Evolutionary conservation across 2,888 invertebrate genomes (phyloP).

Genomic region (Heliothis peltigera): DNA sequence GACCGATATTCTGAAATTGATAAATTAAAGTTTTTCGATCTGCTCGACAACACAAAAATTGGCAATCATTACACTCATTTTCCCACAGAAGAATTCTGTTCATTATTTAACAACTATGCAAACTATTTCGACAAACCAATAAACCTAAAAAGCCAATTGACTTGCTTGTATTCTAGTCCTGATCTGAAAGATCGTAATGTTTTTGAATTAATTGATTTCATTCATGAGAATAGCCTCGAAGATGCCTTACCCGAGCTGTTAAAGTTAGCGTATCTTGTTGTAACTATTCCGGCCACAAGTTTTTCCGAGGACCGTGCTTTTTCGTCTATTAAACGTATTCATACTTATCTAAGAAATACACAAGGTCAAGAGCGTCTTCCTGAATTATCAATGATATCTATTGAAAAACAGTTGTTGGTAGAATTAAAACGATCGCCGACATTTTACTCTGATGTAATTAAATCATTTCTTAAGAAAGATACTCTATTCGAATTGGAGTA

Average conservation of each 20-base stretch:
- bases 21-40: constrained; percentile 3
- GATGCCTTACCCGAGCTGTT: neutral
- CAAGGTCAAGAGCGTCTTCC: neutral
- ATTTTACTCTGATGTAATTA: constrained; percentile 10
- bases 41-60: neutral
- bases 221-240: neutral
- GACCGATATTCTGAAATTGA: neutral
- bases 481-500: constrained; percentile 5
- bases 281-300: neutral
- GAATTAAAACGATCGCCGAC: constrained; percentile 16
- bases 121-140: neutral
- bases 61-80: neutral
- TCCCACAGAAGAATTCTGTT: neutral
- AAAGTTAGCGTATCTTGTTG: neutral
- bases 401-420: neutral
- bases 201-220: neutral
- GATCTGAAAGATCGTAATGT: neutral
- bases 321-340: neutral
- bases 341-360: neutral
- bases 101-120: neutral
- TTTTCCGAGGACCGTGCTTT: neutral
- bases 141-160: neutral
- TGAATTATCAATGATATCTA: neutral
- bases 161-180: neutral
- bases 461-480: constrained; percentile 6